Evolutionary conservation across 2,113 vertebrate genomes (phyloP), one percentile per base, ranked within the genome.

Genomic region (Lutjanus erythropterus): DNA sequence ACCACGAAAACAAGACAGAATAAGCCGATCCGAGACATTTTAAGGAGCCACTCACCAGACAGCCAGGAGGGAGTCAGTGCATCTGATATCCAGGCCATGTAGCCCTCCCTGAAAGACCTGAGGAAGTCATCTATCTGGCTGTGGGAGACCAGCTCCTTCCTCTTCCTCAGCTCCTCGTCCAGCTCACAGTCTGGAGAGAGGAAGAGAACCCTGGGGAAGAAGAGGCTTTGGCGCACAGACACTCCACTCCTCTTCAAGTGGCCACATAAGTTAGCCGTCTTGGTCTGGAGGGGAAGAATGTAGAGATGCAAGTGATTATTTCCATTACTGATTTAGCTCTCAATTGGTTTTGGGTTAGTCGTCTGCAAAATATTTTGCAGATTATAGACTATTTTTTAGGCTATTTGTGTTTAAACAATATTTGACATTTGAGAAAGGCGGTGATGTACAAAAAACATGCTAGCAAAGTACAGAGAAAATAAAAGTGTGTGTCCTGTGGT

Each of bases 41-140:
- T 47, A 25, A 19, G 15, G 15, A 64, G 3, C 23, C 18, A 66
- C 77, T 89, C 71, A 95, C 95, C 95, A 39, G 94, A 94, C 33
- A 96, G 75, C 94, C 93, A 95, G 37, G 94, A 92, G 2, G 95
- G 95, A 0, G 91, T 94, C 52, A 95, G 21, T 0, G 93, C 86
- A 14, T 94, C 93, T 15, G 89, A 85, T 5, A 95, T 84, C 94
- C 95, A 94, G 82, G 88, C 71, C 70, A 89, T 4, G 53, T 93
- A 94, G 31, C 91, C 79, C 52, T 92, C 92, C 42, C 78, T 91
- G 75, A 96, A 93, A 16, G 94, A 95, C 49, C 25, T 21, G 53
- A 95, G 84, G 84, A 96, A 95, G 39, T 71, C 50, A 10, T 95
- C 87, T 67, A 94, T 69, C 65, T 92, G 85, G 37, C 60, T 29